Conservation (phyloP, 2,113 vertebrate genomes). For the Climacteris rufus region DNA sequence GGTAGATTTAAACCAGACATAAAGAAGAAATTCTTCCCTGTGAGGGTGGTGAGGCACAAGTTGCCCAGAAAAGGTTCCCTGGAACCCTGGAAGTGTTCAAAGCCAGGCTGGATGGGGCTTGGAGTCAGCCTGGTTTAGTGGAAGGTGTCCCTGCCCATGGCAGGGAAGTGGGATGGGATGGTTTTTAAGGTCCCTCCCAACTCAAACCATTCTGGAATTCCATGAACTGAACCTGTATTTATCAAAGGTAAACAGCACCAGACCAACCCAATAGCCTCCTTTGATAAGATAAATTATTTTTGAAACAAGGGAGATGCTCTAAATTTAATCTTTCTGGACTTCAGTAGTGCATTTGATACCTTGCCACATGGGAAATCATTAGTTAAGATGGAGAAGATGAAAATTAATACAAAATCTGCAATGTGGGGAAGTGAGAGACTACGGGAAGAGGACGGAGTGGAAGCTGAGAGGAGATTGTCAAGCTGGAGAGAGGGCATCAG, state of each 20-base stretch:
- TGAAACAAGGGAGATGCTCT: not conserved
- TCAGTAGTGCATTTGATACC: not conserved
- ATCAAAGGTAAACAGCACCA: not conserved
- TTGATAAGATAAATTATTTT: not conserved
- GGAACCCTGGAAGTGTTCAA: not conserved
- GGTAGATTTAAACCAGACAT: not conserved
- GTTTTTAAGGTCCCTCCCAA: not conserved
- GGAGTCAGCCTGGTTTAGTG: not conserved
- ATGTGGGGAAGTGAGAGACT: not conserved
- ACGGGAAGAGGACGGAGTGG: not conserved
- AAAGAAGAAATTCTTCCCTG: not conserved
- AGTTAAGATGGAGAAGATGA: slow-evolving; percentile 22
- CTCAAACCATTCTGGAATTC: not conserved
- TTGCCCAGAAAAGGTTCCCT: not conserved
- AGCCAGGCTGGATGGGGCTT: not conserved
- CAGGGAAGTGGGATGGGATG: not conserved
- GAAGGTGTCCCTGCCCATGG: not conserved
- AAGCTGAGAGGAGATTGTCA: not conserved
- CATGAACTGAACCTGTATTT: not conserved
- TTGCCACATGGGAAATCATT: slow-evolving; percentile 12
- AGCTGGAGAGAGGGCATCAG: not conserved
- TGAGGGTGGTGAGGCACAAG: not conserved
- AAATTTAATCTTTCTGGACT: slow-evolving; percentile 40
- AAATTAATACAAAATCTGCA: not conserved
- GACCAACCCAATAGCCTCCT: not conserved